A percentile compares a stretch with the other conserved stretches of the same genome.
These are phyloP conservation scores for Amphimedon queenslandica DNA, from an alignment of 37 sponge, comb jelly and placozoan species.

Conservation along the genomic window DNA sequence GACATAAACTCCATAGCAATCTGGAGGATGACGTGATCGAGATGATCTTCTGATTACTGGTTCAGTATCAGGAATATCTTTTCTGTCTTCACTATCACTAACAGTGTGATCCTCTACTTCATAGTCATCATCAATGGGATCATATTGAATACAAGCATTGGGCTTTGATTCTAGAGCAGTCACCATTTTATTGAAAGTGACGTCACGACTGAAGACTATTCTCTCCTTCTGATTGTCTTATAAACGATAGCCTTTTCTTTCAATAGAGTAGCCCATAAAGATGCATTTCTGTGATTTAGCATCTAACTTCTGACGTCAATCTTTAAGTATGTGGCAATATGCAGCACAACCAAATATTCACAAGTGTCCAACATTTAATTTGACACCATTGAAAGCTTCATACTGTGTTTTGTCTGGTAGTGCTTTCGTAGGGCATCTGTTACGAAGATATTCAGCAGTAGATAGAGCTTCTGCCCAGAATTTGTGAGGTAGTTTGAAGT, in stretches of 20 bases:
- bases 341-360: constrained; percentile 50
- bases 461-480: constrained; percentile 72
- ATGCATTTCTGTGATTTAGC: constrained; percentile 44
- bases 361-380: constrained; percentile 35
- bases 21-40: no score
- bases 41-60: no score
- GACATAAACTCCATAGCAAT: no score
- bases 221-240: no score
- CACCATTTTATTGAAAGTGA: no score
- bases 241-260: constrained; percentile 38
- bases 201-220: no score
- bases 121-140: no score
- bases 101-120: no score
- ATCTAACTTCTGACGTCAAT: constrained; percentile 46
- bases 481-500: constrained; percentile 40
- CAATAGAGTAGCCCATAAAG: constrained; percentile 37
- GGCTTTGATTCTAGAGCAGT: no score
- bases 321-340: constrained; percentile 34
- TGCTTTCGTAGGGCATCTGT: constrained; percentile 47
- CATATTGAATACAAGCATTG: no score
- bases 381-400: constrained; percentile 31
- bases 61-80: no score
- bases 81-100: no score
- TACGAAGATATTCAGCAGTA: constrained; percentile 52
- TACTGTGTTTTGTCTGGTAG: constrained; percentile 47